Evolutionary conservation across 2,113 vertebrate species (phyloP).

Genomic region (Mus pahari): DNA sequence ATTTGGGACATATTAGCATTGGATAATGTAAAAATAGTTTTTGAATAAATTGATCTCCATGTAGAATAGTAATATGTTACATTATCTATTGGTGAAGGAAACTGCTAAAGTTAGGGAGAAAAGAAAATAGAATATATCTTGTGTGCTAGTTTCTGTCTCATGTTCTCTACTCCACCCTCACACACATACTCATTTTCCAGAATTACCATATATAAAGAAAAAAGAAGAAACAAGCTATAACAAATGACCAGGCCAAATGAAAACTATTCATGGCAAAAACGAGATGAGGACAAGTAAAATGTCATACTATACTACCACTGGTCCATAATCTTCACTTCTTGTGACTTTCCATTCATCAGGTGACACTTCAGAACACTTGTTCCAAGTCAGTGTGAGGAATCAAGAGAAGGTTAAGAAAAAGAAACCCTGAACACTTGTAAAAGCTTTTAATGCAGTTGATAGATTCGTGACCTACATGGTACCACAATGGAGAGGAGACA

Average conservation of each 20-base stretch:
- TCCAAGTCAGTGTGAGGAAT: not conserved
- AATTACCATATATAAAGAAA: not conserved
- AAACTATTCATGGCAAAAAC: not conserved
- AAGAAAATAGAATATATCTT: not conserved
- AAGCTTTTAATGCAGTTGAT: not conserved
- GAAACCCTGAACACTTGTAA: not conserved
- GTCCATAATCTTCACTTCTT: too few relatives aligned
- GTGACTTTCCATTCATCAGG: too few relatives aligned
- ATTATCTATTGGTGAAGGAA: not conserved
- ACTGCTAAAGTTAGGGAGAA: not conserved
- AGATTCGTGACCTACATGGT: not conserved
- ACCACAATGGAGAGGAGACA: not conserved
- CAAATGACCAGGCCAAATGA: not conserved
- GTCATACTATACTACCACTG: too few relatives aligned
- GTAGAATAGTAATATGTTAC: not conserved
- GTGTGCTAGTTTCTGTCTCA: not conserved
- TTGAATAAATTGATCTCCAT: not conserved
- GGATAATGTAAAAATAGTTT: not conserved
- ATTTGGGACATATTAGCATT: not conserved
- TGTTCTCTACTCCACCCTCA: not conserved
- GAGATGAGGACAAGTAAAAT: too few relatives aligned
- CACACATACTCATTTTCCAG: not conserved
- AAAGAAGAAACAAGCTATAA: not conserved
- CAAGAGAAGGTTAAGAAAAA: not conserved
- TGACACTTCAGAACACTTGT: not conserved